phyloP scores from a whole-genome alignment of 2,113 vertebrate species.

The Eurystomus gularis region DNA sequence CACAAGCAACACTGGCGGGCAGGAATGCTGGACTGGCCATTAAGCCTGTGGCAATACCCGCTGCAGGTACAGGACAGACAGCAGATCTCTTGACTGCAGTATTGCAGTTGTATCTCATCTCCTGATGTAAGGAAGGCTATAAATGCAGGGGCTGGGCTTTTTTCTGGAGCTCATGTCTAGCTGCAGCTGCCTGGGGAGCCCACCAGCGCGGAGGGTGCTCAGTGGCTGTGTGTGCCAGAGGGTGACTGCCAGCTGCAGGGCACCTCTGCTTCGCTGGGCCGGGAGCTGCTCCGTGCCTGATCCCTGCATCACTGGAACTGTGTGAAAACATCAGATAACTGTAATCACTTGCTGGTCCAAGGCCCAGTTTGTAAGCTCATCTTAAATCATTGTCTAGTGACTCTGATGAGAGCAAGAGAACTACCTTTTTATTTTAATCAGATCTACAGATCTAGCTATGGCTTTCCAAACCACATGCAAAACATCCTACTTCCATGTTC shows the following conservation, averaged over 20 bases:
- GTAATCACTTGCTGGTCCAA: neutral
- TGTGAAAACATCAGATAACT: neutral
- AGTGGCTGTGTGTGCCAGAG: neutral
- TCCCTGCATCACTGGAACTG: neutral
- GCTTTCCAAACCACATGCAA: neutral
- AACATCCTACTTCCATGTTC: neutral
- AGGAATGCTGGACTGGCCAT: neutral
- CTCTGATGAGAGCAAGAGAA: neutral
- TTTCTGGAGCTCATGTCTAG: neutral
- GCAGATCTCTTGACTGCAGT: neutral
- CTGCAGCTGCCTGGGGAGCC: neutral
- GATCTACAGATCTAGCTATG: neutral
- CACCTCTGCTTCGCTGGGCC: accelerated
- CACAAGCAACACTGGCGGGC: neutral
- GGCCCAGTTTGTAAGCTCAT: neutral
- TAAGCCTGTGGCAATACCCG: neutral
- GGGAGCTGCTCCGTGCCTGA: accelerated
- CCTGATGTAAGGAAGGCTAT: neutral
- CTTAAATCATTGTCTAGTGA: neutral
- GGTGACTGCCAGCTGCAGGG: neutral
- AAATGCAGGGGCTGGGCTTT: neutral
- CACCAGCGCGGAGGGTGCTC: accelerated
- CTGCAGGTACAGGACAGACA: neutral
- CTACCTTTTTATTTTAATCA: neutral
- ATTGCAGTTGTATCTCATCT: neutral